A percentile compares a stretch with the other conserved stretches of the same genome.
phyloP scores from a whole-genome alignment of 1,140 invertebrate species.

The Stenopsyche tienmushanensis region DNA sequence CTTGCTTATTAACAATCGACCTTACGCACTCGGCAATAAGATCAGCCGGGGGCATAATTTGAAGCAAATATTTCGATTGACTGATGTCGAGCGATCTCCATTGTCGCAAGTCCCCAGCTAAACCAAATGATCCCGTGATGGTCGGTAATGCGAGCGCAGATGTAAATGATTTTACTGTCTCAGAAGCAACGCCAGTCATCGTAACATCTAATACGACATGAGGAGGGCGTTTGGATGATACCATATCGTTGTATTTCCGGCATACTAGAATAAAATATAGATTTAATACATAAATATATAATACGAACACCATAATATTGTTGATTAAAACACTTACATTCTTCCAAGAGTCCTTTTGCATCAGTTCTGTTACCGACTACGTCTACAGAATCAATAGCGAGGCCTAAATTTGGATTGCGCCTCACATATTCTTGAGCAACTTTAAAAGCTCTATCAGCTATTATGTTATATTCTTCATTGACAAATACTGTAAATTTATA shows the following conservation, averaged over 20 bases:
- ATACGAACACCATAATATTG: no score
- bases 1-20: slow-evolving; percentile 75
- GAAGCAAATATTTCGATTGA: slow-evolving; percentile 70
- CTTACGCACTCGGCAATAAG: slow-evolving; percentile 78
- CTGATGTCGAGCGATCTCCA: slow-evolving; percentile 70
- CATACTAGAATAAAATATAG: slow-evolving; percentile 59
- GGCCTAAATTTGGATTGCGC: slow-evolving; percentile 63
- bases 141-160: slow-evolving; percentile 78
- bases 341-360: slow-evolving; percentile 64
- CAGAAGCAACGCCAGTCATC: slow-evolving; percentile 71
- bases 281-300: slow-evolving; percentile 13
- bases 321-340: no score
- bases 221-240: slow-evolving; percentile 63
- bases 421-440: slow-evolving; percentile 67
- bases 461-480: slow-evolving; percentile 69
- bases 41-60: slow-evolving; percentile 80
- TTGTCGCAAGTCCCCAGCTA: slow-evolving; percentile 75
- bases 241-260: slow-evolving; percentile 64
- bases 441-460: slow-evolving; percentile 67
- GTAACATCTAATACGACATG: slow-evolving; percentile 81
- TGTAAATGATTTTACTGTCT: slow-evolving; percentile 81
- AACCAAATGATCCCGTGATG: slow-evolving; percentile 79
- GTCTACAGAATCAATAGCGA: slow-evolving; percentile 63
- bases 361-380: slow-evolving; percentile 67
- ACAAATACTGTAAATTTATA: slow-evolving; percentile 61